A percentile compares a stretch with the other conserved stretches of the same genome.
Evolutionary conservation across 2,888 invertebrate genomes (phyloP).

Genomic region (Parascotia fuliginaria): DNA sequence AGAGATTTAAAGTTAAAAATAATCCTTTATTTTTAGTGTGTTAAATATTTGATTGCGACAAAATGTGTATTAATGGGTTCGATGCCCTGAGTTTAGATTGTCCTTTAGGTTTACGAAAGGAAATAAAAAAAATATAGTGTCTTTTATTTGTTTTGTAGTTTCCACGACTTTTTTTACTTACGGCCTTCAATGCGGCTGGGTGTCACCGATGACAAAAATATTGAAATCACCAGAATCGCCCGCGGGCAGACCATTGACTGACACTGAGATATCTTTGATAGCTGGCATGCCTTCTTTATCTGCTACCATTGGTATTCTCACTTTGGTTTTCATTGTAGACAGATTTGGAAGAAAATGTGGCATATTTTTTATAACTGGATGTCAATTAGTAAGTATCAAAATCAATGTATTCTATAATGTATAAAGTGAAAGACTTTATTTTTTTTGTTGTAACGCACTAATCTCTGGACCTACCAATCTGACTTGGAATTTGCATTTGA

Average conservation of each 20-base stretch:
- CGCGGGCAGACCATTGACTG: constrained; percentile 58
- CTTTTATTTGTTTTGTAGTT: constrained; percentile 49
- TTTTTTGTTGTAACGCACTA: too few species aligned
- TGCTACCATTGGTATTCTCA: constrained; percentile 64
- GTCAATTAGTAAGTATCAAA: constrained; percentile 68
- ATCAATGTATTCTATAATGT: not conserved
- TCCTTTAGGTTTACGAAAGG: too few species aligned
- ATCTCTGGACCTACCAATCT: too few species aligned
- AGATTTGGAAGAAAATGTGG: constrained; percentile 70
- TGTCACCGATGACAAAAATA: constrained; percentile 69
- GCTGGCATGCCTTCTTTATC: constrained; percentile 73
- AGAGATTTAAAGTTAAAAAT: too few species aligned
- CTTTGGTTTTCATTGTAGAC: constrained; percentile 69
- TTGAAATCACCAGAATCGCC: constrained; percentile 64
- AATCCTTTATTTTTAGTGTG: too few species aligned
- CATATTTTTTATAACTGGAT: constrained; percentile 68
- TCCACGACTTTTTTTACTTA: constrained; percentile 68
- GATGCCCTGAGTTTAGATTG: too few species aligned
- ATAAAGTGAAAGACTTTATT: too few species aligned
- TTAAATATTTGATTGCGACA: too few species aligned
- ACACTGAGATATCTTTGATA: constrained; percentile 70
- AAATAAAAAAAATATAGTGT: too few species aligned
- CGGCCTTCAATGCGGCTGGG: constrained; percentile 75
- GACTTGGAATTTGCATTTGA: too few species aligned
- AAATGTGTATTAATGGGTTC: too few species aligned